phyloP scores from a whole-genome alignment of 2,113 vertebrate genomes.

The Anarrhichthys ocellatus region DNA sequence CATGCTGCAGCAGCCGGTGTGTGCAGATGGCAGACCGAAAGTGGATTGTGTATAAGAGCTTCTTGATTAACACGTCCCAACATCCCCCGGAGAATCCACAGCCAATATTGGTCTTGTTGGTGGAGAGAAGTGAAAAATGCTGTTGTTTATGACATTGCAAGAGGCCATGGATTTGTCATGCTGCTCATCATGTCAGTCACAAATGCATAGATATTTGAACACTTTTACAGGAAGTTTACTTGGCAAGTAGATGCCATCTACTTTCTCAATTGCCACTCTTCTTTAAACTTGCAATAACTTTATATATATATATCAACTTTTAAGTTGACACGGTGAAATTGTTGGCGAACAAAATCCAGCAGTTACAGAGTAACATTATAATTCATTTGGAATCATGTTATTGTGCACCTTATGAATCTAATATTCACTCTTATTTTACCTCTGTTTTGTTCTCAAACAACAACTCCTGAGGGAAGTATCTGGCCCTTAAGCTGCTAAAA shows the following conservation, averaged over 20 bases:
- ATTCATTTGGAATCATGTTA: neutral
- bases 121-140: constrained; percentile 24
- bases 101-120: constrained; percentile 53
- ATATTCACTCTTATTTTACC: neutral
- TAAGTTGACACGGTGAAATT: neutral
- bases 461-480: neutral
- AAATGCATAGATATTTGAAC: neutral
- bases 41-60: constrained; percentile 75
- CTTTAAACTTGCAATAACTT: neutral
- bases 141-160: constrained; percentile 22
- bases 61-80: constrained; percentile 72
- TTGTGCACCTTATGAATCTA: neutral
- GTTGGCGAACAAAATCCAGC: neutral
- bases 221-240: neutral
- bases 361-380: neutral
- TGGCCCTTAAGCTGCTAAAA: neutral
- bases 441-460: neutral
- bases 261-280: neutral
- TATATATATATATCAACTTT: neutral
- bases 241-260: neutral
- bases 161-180: constrained; percentile 23
- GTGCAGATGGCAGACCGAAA: constrained; percentile 79
- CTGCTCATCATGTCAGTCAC: constrained; percentile 11
- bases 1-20: constrained; percentile 70
- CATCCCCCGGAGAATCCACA: constrained; percentile 61